Conservation (phyloP, 2,113 vertebrate genomes). For the Polypterus senegalus region DNA sequence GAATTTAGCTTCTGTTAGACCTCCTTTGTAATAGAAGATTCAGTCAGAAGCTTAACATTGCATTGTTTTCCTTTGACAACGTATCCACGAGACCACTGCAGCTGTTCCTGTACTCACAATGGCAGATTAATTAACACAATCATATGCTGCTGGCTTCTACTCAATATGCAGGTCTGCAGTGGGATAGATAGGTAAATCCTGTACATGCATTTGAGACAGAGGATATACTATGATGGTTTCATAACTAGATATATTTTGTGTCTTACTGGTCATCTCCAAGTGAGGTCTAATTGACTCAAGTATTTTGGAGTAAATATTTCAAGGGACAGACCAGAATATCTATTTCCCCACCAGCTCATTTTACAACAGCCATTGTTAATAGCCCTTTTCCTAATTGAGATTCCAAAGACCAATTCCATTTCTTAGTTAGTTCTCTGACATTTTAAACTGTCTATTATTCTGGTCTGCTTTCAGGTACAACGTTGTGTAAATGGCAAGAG, state of each 20-base stretch:
- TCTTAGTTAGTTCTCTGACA: constrained; percentile 68
- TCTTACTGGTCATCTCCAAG: constrained; percentile 71
- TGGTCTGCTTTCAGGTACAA: constrained; percentile 59
- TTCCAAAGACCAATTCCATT: constrained; percentile 51
- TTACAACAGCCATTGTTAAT: constrained; percentile 39
- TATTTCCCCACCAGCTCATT: constrained; percentile 25
- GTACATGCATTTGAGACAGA: constrained; percentile 83
- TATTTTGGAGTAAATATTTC: constrained; percentile 33
- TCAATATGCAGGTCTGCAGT: constrained; percentile 96
- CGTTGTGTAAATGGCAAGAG: constrained; percentile 68
- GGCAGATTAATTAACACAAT: constrained; percentile 99
- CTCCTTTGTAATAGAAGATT: constrained; percentile 95
- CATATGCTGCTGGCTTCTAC: constrained; percentile 92
- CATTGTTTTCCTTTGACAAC: constrained; percentile 99
- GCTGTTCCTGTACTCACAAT: constrained; percentile 98
- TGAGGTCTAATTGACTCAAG: constrained; percentile 49
- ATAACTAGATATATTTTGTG: constrained; percentile 65
- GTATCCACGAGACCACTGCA: constrained; percentile 90
- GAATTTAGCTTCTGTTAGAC: constrained; percentile 88
- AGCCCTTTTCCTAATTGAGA: constrained; percentile 58
- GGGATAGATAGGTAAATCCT: constrained; percentile 99
- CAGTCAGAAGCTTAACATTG: constrained; percentile 93
- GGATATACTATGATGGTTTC: constrained; percentile 72
- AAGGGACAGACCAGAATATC: constrained; percentile 27
- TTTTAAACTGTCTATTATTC: constrained; percentile 71